Evolutionary conservation across 2,797 vertebrate genomes (phyloP).

Genomic region (Sylvilagus floridanus): DNA sequence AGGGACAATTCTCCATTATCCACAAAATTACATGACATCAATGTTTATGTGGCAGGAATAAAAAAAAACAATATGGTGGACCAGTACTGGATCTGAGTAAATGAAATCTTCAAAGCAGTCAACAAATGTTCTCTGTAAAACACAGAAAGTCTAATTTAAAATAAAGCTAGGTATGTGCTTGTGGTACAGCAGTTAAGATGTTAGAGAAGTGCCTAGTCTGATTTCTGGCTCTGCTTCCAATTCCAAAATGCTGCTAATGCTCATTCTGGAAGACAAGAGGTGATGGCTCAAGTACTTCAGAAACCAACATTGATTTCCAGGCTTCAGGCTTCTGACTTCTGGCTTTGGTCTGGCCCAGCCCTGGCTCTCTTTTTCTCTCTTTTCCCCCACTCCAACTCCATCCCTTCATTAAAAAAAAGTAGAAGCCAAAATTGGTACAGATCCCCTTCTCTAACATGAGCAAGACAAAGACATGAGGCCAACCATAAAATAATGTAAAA

Average conservation of each 20-base stretch:
- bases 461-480: neutral
- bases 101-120: neutral
- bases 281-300: too few species aligned
- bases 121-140: neutral
- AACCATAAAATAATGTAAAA: neutral
- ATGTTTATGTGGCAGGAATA: neutral
- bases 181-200: too few species aligned
- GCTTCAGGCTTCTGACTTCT: too few species aligned
- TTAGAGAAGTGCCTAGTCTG: neutral
- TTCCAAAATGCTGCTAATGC: too few species aligned
- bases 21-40: neutral
- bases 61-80: neutral
- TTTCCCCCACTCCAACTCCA: too few species aligned
- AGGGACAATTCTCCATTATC: rapidly evolving
- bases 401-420: neutral
- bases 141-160: neutral
- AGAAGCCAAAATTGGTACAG: neutral
- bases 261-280: too few species aligned
- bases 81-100: neutral
- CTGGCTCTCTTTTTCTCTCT: too few species aligned
- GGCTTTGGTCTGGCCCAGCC: too few species aligned
- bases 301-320: too few species aligned
- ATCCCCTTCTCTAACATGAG: neutral
- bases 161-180: too few species aligned
- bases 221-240: too few species aligned